Conservation (phyloP, 2,113 vertebrate genomes). For the Tricholaema leucomelas region DNA sequence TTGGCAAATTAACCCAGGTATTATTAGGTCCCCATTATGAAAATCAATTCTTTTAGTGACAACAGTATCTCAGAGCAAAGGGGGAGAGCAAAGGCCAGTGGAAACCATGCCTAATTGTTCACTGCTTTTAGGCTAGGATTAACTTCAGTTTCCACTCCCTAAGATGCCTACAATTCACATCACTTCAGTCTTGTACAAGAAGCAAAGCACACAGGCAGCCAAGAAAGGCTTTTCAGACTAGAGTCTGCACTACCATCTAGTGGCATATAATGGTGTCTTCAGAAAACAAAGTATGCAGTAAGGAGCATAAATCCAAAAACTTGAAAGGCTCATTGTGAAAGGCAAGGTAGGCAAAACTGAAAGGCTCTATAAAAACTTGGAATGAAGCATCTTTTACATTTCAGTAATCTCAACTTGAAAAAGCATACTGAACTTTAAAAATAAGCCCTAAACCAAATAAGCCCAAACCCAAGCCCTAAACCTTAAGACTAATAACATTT, state of each 20-base stretch:
- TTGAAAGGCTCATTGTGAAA: background rate
- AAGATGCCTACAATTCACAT: background rate
- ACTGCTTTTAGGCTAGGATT: background rate
- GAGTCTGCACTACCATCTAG: conserved; percentile 55
- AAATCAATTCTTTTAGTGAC: background rate
- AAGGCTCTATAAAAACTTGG: background rate
- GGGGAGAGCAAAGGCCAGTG: background rate
- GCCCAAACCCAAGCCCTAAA: background rate
- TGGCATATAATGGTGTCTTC: background rate
- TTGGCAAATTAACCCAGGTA: background rate
- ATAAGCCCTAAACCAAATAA: background rate
- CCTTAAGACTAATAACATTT: background rate
- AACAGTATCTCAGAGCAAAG: background rate
- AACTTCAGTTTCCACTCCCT: background rate
- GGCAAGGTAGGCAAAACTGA: background rate
- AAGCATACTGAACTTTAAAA: background rate
- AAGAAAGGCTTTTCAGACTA: background rate
- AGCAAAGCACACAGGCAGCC: fast-evolving
- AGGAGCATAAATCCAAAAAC: background rate
- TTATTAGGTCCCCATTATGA: background rate
- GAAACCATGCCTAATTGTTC: background rate
- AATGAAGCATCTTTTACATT: background rate
- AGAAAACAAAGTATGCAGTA: background rate
- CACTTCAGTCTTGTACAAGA: background rate
- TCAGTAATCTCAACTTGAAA: background rate